These are phyloP conservation scores for Scolopax rusticola DNA, from an alignment of 2,797 vertebrate species.

Conservation along the genomic window DNA sequence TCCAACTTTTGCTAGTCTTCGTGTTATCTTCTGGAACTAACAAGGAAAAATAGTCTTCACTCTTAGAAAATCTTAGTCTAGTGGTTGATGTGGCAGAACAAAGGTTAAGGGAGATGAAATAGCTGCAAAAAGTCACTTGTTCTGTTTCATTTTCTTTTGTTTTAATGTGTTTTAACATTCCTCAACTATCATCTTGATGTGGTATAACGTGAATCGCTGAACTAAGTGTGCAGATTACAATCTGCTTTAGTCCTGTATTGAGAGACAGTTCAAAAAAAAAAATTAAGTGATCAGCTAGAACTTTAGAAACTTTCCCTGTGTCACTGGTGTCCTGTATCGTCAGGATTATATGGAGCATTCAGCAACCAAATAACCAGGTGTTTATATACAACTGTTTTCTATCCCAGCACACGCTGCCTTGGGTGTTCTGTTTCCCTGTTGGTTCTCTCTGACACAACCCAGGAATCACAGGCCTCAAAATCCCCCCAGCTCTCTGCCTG, in stretches of 20 bases:
- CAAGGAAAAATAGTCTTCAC: neutral
- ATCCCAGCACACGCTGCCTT: fast-evolving
- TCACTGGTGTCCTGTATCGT: neutral
- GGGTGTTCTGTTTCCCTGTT: neutral
- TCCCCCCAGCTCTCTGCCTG: neutral
- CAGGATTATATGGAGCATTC: neutral
- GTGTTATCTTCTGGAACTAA: neutral
- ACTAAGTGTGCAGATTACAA: neutral
- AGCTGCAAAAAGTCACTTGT: neutral
- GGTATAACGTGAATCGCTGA: neutral
- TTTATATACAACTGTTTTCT: neutral
- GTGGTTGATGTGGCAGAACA: neutral
- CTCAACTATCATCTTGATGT: neutral
- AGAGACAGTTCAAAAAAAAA: neutral
- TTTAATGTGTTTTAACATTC: neutral
- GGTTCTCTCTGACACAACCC: neutral
- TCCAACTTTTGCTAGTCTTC: neutral
- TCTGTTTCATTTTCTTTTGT: neutral
- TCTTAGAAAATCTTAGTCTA: neutral
- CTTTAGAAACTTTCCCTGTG: neutral
- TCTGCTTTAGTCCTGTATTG: neutral
- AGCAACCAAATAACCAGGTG: neutral
- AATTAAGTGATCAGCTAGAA: neutral
- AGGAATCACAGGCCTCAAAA: neutral
- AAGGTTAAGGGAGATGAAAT: neutral